Evolutionary conservation across 2,797 vertebrate genomes (phyloP), one percentile per base, ranked within the genome.

Genomic region (Clarias fuscus): DNA sequence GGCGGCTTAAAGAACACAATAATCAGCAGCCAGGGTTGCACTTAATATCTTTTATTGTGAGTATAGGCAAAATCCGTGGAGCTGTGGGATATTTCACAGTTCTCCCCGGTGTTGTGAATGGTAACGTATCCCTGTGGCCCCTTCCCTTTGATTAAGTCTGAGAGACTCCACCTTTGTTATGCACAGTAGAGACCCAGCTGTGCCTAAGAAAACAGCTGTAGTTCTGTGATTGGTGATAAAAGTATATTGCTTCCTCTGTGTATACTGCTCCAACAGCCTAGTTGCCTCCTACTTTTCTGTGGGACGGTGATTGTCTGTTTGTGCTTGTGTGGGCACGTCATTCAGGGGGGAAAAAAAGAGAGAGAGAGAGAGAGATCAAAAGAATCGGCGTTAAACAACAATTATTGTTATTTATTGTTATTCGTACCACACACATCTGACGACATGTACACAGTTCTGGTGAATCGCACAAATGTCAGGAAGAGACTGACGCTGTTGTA

Each of bases 391-490:
- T 92, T 76, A 3, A 77, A 78, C 89, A 68, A 67, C 91, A 91
- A 93, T 91, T 89, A 91, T 90, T 90, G 75, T 85, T 91, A 89
- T 93, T 92, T 91, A 89, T 87, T 86, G 90, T 90, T 88, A 92
- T 92, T 91, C 92, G 89, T 87, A 72, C 85, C 88, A 85, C 85
- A 79, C 81, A 89, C 88, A 89, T 86, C 30, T 70, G 75, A n/a
- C 64, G 70, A 75, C 71, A n/a, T 68, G 68, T 79, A 71, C 48
- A 79, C 81, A 37, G n/a, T 65, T 67, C 79, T 82, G 58, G 24
- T 62, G 30, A 62, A 62, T 62, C 58, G 40, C 58, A 40, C 30
- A 8, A 79, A 79, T 40, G 61, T 53, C n/a, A 2, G 70, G 82
- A 73, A 73, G 33, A 59, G 14, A 24, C 30, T 37, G 20, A 61